Conservation (phyloP, 2,113 vertebrate genomes). For the Nothoprocta perdicaria region DNA sequence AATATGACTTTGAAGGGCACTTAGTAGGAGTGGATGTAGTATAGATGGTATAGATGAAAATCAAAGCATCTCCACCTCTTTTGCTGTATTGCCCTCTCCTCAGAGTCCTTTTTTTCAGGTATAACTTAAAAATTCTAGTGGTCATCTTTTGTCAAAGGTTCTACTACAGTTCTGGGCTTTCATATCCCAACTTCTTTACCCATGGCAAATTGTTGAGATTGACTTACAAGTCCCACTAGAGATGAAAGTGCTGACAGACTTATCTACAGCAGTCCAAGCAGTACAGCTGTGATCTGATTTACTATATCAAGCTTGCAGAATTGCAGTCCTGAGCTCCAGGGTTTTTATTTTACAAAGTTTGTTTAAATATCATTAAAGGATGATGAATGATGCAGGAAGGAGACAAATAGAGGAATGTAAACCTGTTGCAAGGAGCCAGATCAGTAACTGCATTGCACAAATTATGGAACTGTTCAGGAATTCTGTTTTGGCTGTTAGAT, state of each 20-base stretch:
- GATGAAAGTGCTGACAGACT: slow-evolving; percentile 61
- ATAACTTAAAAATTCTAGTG: background rate
- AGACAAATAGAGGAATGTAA: background rate
- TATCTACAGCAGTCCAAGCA: slow-evolving; percentile 41
- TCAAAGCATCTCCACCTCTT: background rate
- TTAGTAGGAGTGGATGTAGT: background rate
- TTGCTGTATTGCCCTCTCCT: accelerated
- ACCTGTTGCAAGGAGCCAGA: slow-evolving; percentile 4
- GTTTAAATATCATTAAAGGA: background rate
- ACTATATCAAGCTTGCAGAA: slow-evolving; percentile 42
- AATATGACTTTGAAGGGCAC: background rate
- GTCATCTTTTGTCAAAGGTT: background rate
- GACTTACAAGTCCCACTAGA: slow-evolving; percentile 42
- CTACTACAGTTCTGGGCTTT: background rate
- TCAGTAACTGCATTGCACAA: background rate
- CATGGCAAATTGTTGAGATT: slow-evolving; percentile 32
- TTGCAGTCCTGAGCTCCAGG: background rate
- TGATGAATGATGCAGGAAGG: background rate
- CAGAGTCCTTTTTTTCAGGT: background rate
- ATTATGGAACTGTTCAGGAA: background rate
- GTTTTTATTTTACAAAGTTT: slow-evolving; percentile 50
- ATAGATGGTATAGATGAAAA: background rate
- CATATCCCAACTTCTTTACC: background rate
- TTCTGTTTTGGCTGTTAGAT: background rate
- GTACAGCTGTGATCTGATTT: slow-evolving; percentile 46